These are phyloP conservation scores for Pristionchus mayeri DNA, from an alignment of 2,888 invertebrate species.

Conservation along the genomic window DNA sequence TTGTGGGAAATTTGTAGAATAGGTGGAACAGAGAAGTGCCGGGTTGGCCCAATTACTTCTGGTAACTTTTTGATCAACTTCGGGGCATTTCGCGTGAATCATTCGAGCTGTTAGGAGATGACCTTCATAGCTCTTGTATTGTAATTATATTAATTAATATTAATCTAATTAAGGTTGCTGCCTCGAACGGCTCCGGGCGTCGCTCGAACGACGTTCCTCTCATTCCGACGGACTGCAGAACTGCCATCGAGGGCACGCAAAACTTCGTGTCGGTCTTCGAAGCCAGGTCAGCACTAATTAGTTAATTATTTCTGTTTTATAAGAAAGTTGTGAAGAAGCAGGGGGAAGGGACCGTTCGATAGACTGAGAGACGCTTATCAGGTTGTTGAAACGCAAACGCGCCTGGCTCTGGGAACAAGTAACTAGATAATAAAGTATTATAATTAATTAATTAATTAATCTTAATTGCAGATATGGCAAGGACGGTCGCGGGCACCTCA, in stretches of 20 bases:
- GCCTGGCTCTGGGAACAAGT: too few relatives aligned
- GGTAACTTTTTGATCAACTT: too few relatives aligned
- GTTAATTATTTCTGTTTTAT: neutral
- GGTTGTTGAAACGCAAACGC: too few relatives aligned
- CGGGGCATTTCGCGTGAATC: too few relatives aligned
- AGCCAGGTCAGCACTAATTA: conserved; percentile 55
- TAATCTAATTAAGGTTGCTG: neutral
- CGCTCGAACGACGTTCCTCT: conserved; percentile 58
- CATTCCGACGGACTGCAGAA: conserved; percentile 67
- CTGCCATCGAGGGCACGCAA: conserved; percentile 67
- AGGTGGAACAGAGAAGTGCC: neutral
- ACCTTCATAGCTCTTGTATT: too few relatives aligned
- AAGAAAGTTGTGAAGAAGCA: too few relatives aligned
- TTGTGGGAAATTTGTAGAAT: too few relatives aligned
- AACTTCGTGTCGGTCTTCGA: conserved; percentile 72
- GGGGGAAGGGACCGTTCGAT: too few relatives aligned
- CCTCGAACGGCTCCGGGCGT: neutral
- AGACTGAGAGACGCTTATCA: too few relatives aligned
- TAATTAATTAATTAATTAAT: neutral
- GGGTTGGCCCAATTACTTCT: neutral
- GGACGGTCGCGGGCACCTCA: conserved; percentile 52
- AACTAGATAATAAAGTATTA: too few relatives aligned
- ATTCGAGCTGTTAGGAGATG: too few relatives aligned
- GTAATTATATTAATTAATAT: neutral
- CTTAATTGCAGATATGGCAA: conserved; percentile 58